Evolutionary conservation across 2,113 vertebrate species (phyloP), one percentile per base, ranked within the genome.

Genomic region (Oxygymnocypris stewartii): DNA sequence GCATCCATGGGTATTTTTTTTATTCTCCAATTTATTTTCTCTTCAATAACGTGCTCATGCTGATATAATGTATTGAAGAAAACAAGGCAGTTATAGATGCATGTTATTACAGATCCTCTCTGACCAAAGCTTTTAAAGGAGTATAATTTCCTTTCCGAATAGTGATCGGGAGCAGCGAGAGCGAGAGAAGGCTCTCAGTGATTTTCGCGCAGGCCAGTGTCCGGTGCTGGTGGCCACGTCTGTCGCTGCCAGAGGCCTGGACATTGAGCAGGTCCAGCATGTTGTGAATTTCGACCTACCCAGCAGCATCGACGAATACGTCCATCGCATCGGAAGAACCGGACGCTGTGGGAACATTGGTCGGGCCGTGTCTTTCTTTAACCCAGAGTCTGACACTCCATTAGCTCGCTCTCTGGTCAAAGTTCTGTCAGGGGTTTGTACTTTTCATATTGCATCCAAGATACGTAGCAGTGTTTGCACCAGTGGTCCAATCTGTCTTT

Each of bases 231-330:
- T 99, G 80, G 97, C 98, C 23, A 99, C 98, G 0, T 98, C 98
- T 0, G 97, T 99, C 1, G 98, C 97, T 47, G 97, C 97, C 78
- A 95, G 98, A 40, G 97, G 98, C 1, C 91, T 99, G 86, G 98
- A 99, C 87, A 98, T 99, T 71, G 96, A 97, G 89, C 97, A 97
- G 0, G 97, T 99, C 71, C 96, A 98, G 81, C 96, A 98, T 2
- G 97, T 99, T 81, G 96, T 99, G 79, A 99, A 99, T 93, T 97
- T 96, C 91, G 98, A 99, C 86, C 95, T 99, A 35, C 97, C 98
- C 7, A 93, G 92, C 49, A 93, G 91, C 82, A 96, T 99, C 4
- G 97, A 98, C 0, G 98, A 99, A 7, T 99, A 99, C 0, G 97
- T 99, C 59, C 97, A 99, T 89, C 95, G 97, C 28, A 99, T 99